Evolutionary conservation across 2,797 vertebrate species (phyloP), one percentile per base, ranked within the genome.

Genomic region (Poecilia picta): DNA sequence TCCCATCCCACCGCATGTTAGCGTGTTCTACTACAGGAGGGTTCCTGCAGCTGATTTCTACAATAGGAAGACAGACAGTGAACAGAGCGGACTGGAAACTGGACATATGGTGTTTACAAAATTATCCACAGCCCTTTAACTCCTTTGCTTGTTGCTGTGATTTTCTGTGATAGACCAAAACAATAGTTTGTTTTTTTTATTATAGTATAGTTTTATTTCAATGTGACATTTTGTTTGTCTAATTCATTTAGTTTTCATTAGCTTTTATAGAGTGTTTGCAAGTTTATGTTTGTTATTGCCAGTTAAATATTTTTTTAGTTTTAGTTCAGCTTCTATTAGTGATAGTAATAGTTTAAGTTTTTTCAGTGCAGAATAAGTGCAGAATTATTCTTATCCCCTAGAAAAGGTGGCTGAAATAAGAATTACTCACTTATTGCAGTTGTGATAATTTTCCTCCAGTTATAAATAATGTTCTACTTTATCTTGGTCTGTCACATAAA

Each of bases 11-110:
- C 6, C 94, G 41, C 25, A 92, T 88, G 76, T 94, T 92, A 85
- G 95, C 86, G 23, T 94, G 86, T 25, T 93, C 74, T 88, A 95
- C 94, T 78, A 93, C 89, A 75, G 93, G 85, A 82, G 96, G 96
- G 10, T 87, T 77, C 47, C 90, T 89, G 85, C 96, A 97, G 75
- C 85, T 86, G 73, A 97, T 93, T 95, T 96, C 97, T 97, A 95
- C 76, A 95, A 93, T 71, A 85, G 79, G 83, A 81, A 89, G n/a
- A 91, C 57, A 81, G 66, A 33, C 79, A 51, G 66, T 87, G 49
- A 86, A 55, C 68, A 20, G 5, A 45, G 49, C 23, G 66, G 47
- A 76, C 1, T n/a, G 73, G 51, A 23, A 47, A 28, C 53, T 13
- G 33, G 33, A 72, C 43, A 47, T 31, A 62, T 55, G 28, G 28